phyloP scores from a whole-genome alignment of 2,797 vertebrate species.

The Lepilemur septentrionalis region DNA sequence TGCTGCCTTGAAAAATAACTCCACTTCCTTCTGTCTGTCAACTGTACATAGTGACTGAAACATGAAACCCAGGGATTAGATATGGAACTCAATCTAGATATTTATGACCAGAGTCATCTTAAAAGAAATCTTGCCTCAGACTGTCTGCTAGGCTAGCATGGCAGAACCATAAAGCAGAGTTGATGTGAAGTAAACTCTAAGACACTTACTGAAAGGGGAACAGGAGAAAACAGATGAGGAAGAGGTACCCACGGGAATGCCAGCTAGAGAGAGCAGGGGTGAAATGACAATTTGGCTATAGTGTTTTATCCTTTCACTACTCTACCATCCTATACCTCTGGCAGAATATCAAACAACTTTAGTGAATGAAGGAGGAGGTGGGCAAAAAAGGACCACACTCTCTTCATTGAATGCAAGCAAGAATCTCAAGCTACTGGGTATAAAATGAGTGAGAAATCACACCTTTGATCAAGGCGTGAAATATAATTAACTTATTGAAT shows the following conservation, averaged over 20 bases:
- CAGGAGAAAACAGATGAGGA: neutral
- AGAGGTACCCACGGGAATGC: neutral
- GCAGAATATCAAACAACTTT: neutral
- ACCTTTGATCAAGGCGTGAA: neutral
- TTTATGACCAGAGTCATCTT: neutral
- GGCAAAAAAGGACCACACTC: accelerated
- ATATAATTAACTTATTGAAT: neutral
- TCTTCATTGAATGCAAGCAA: neutral
- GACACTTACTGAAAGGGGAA: accelerated
- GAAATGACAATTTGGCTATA: accelerated
- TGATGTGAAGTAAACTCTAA: neutral
- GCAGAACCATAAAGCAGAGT: neutral
- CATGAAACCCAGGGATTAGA: neutral
- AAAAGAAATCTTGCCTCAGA: neutral
- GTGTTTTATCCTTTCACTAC: neutral
- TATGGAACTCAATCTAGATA: neutral
- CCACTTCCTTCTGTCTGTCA: neutral
- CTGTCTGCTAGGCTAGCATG: neutral
- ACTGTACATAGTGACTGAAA: neutral
- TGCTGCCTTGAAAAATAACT: neutral
- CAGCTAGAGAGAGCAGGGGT: neutral
- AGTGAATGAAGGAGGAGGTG: neutral
- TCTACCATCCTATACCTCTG: neutral
- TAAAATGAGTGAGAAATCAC: neutral
- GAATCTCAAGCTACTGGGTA: accelerated